A percentile compares a stretch with the other conserved stretches of the same genome.
Conservation (phyloP, 2,113 vertebrate genomes). For the Percopsis transmontana region DNA sequence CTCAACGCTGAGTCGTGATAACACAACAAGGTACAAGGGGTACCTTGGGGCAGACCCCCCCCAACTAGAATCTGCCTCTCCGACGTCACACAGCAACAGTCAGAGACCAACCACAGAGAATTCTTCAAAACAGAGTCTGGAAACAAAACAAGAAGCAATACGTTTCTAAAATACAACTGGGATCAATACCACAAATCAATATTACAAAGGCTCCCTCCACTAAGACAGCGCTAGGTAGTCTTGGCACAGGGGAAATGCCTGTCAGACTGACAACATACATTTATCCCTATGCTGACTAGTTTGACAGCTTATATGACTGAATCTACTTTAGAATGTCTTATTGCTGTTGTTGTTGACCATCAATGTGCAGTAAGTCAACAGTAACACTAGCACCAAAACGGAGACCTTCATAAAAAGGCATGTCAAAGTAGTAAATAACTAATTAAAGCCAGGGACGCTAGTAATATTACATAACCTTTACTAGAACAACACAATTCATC, state of each 20-base stretch:
- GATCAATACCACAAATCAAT: conserved; percentile 41
- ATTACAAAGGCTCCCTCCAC: conserved; percentile 16
- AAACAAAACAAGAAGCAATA: conserved; percentile 1
- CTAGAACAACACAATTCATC: no score
- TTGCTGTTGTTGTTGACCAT: not conserved
- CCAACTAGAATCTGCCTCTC: conserved; percentile 1
- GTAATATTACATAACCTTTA: no score
- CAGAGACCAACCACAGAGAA: conserved; percentile 11
- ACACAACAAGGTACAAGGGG: conserved; percentile 7
- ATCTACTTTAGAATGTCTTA: no score
- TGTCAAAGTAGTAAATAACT: no score
- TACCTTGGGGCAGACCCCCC: not conserved
- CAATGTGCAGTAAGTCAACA: conserved; percentile 1
- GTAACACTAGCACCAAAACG: conserved; percentile 6
- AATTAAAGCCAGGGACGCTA: no score
- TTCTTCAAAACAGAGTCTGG: not conserved
- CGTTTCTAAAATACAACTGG: conserved; percentile 10
- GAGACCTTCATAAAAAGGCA: not conserved
- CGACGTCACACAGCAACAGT: not conserved
- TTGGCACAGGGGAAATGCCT: conserved; percentile 20
- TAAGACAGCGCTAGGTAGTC: conserved; percentile 29
- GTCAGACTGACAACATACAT: conserved; percentile 26
- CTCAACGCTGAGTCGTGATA: conserved; percentile 20
- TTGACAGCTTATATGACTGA: no score
- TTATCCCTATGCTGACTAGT: conserved; percentile 29